phyloP scores from a whole-genome alignment of 2,797 vertebrate genomes.

The Myioborus miniatus region DNA sequence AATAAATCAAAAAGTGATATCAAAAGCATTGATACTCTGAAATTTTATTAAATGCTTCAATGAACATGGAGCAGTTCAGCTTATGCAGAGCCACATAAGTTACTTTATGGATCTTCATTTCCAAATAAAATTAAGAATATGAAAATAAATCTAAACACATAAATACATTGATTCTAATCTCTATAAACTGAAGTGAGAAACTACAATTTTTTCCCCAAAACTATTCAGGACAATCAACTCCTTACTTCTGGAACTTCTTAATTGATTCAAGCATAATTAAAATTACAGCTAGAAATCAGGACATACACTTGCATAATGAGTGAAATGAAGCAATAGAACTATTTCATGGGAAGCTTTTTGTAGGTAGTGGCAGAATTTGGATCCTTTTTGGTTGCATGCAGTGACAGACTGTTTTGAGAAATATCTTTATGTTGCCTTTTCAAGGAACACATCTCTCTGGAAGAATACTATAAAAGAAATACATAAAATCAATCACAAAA shows the following conservation, averaged over 20 bases:
- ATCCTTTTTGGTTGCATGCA: not conserved
- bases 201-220: not conserved
- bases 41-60: not conserved
- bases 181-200: not conserved
- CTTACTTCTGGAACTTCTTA: not conserved
- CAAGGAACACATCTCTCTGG: not conserved
- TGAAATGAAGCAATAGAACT: not conserved
- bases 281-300: not conserved
- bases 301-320: not conserved
- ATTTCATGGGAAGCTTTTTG: not conserved
- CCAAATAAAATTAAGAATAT: not conserved
- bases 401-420: not conserved
- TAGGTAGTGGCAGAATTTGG: not conserved
- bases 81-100: not conserved
- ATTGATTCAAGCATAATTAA: not conserved
- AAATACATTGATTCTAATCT: not conserved
- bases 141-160: not conserved
- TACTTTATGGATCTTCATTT: not conserved
- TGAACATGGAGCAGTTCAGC: not conserved
- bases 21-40: not conserved
- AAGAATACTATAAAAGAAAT: not conserved
- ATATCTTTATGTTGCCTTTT: not conserved
- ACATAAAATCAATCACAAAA: not conserved
- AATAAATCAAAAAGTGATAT: not conserved
- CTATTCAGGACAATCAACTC: not conserved